A percentile compares a stretch with the other conserved stretches of the same genome.
Conservation (phyloP, 2,797 vertebrate genomes). For the Ctenochaetus hawaiiensis region DNA sequence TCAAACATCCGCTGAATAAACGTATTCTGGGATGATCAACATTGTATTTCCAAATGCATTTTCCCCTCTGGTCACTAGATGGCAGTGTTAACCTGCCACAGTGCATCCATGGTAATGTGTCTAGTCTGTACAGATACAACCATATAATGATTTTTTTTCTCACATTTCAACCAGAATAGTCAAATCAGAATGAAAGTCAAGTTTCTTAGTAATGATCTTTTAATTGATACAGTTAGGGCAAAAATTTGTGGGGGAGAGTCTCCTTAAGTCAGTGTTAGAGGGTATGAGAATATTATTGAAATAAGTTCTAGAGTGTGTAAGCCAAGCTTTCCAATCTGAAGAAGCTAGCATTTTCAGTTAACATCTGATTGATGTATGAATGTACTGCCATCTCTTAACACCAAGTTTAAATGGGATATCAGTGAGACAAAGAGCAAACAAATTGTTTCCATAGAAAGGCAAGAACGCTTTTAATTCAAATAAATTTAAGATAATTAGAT, state of each 20-base stretch:
- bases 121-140: not conserved
- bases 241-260: slow-evolving; percentile 1
- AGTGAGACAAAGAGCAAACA: not conserved
- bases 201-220: slow-evolving; percentile 21
- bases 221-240: slow-evolving; percentile 13
- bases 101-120: not conserved
- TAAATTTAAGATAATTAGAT: slow-evolving; percentile 19
- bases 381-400: not conserved
- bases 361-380: slow-evolving; percentile 40
- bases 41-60: not conserved
- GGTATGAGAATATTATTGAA: not conserved
- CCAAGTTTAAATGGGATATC: not conserved
- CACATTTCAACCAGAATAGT: slow-evolving; percentile 31
- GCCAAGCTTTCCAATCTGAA: not conserved
- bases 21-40: not conserved
- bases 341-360: slow-evolving; percentile 13
- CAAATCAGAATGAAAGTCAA: slow-evolving; percentile 12
- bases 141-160: slow-evolving; percentile 25
- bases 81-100: slow-evolving; percentile 63
- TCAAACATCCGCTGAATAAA: not conserved
- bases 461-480: slow-evolving; percentile 14
- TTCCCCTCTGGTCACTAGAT: slow-evolving; percentile 63
- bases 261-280: not conserved
- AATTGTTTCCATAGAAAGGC: not conserved
- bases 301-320: not conserved